These are phyloP conservation scores for Ophion ventricosus DNA, from an alignment of 2,888 invertebrate genomes.

Conservation along the genomic window DNA sequence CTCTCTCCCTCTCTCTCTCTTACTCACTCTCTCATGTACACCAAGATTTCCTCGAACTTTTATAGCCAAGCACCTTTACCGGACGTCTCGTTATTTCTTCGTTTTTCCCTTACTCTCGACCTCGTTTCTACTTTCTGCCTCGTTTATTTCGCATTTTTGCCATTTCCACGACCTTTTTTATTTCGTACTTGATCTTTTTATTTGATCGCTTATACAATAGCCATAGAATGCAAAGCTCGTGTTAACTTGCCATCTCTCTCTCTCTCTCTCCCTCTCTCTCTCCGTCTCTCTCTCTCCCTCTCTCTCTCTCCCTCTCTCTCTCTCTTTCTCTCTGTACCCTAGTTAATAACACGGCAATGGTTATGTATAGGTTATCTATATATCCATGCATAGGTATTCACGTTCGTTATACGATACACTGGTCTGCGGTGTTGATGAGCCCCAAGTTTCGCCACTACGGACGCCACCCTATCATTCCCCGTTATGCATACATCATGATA, in stretches of 20 bases:
- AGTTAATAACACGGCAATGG: conserved; percentile 37
- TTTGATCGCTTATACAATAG: neutral
- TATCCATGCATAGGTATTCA: neutral
- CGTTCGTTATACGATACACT: neutral
- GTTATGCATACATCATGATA: conserved; percentile 28
- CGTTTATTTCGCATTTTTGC: conserved; percentile 39
- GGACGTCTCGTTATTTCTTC: conserved; percentile 43
- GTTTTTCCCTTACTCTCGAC: conserved; percentile 21
- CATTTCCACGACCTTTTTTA: conserved; percentile 19
- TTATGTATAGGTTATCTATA: conserved; percentile 13
- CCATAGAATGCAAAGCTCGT: neutral
- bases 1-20: conserved; percentile 7
- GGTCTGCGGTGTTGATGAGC: conserved; percentile 20
- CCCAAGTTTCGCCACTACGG: conserved; percentile 3
- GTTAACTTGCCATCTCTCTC: neutral
- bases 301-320: too few relatives aligned
- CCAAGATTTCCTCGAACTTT: conserved; percentile 53
- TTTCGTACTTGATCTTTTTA: conserved; percentile 20
- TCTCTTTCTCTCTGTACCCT: too few relatives aligned
- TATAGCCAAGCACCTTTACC: conserved; percentile 52
- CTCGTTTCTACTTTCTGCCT: conserved; percentile 21
- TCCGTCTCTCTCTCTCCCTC: too few relatives aligned
- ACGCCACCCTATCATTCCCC: conserved; percentile 21
- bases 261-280: too few relatives aligned
- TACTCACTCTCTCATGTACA: conserved; percentile 21